Conservation (phyloP, 2,888 invertebrate species). For the Polydesmus complanatus region DNA sequence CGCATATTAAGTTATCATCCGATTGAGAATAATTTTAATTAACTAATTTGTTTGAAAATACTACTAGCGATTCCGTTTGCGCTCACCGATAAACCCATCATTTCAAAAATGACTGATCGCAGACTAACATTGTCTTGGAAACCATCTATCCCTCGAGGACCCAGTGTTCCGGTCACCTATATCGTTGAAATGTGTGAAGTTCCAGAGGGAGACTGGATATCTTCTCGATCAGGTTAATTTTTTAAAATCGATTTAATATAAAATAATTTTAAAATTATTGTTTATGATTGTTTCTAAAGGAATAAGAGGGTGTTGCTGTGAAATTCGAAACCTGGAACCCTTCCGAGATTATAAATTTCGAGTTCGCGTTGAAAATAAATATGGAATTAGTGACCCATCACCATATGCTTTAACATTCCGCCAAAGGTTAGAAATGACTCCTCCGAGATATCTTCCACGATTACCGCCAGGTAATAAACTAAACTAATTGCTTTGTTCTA, state of each 20-base stretch:
- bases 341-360: conserved; percentile 91
- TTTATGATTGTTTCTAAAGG: no score
- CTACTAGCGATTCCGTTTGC: conserved; percentile 65
- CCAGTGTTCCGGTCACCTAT: conserved; percentile 81
- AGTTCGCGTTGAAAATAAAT: conserved; percentile 89
- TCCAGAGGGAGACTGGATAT: conserved; percentile 85
- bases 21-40: background rate
- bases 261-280: conserved; percentile 7
- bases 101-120: conserved; percentile 81
- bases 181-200: conserved; percentile 86
- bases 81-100: conserved; percentile 75
- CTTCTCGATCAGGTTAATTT: conserved; percentile 26
- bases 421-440: conserved; percentile 19
- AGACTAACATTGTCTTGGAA: conserved; percentile 83
- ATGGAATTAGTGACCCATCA: conserved; percentile 91
- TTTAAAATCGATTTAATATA: background rate
- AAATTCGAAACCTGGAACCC: conserved; percentile 76
- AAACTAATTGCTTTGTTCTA: background rate
- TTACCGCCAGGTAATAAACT: conserved; percentile 14
- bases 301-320: conserved; percentile 75
- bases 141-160: conserved; percentile 75
- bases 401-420: conserved; percentile 67
- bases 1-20: background rate
- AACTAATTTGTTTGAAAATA: conserved; percentile 1
- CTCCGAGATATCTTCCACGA: conserved; percentile 13